Evolutionary conservation across 2,888 invertebrate species (phyloP), one percentile per base, ranked within the genome.

Genomic region (Hydroisotoma schaefferi): DNA sequence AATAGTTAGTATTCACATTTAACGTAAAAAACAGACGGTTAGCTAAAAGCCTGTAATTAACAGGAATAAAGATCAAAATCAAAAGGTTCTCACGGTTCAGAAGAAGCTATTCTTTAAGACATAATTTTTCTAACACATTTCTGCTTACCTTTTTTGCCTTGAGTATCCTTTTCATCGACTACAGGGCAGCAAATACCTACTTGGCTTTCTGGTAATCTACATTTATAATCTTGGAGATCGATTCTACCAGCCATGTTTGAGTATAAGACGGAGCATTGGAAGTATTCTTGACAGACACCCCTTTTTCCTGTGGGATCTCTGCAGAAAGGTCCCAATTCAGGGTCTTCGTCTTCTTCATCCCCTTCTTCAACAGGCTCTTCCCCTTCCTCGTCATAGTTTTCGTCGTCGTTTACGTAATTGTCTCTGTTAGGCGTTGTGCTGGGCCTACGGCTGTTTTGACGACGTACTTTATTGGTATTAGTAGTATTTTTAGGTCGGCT

Each of bases 281-380:
- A 55, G 25, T 66, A 69, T 28, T 69, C 69, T 43, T 69, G 66
- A 22, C 69, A 69, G 37, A 69, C 46, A 22, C 69, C 69, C 33
- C 26, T 33, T 22, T 56, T 61, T 18, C 69, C 69, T 28, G 46
- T 67, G 1, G 64, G 63, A 48, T 69, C 69, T 43, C 52, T 51
- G 54, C 69, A 69, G 3, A 25, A 43, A 22, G 10, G 23, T 12
- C 10, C 37, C 2, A 3, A 33, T 6, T 43, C 43, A n/a, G n/a
- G n/a, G 15, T 54, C 54, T 12, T 49, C 65, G 58, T 61, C 61
- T 20, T 18, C 55, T 4, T 58, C 56, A 1, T 52, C 55, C 8
- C 23, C 44, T 6, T 63, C 55, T 48, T 56, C 44, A 12, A 48
- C 59, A 15, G 29, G 2, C 4, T 40, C 40, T 18, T 60, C 63